Base-by-base conservation (phyloP, 2,888 invertebrate genomes). In the Gymnosoma rotundatum region DNA sequence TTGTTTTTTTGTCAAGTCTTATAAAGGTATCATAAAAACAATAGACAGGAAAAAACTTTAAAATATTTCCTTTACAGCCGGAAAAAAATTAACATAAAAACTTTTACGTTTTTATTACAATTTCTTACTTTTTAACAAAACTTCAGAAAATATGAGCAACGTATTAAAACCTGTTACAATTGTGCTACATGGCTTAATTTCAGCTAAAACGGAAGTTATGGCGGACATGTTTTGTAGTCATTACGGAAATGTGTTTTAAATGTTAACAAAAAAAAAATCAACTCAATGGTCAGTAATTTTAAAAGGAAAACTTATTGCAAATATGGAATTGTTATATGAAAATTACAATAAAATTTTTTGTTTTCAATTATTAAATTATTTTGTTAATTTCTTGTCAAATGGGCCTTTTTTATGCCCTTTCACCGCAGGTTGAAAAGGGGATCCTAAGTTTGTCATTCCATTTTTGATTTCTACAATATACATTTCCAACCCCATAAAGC, bases 181-280 rank as follows among this genome's bases (percentile, higher is more conserved):
- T 50, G 48, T 21, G 56, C 6, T 61, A 76, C 42, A 67, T 78
- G 54, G 56, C 50, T 61, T 58, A 74, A 78, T 67, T 32, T 70
- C 21, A 32, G 58, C 50, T 58, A 56, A 75, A 84, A 84, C 86
- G 86, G 86, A 86, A 80, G 69, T 80, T 58, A 58, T 78, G 64
- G 64, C 70, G 81, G 81, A 82, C 64, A 64, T 75, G 75, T 83
- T 78, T 56, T 38, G 20, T 61, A 48, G 52, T 48, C 21, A 18
- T 50, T 42, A 70, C 81, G 84, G 81, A 84, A 78, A 74, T 74
- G 84, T 78, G 21, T 66, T 78, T 75, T 70, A 81, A 82, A 76
- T 60, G 50, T 64, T 45, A 52, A 72, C 75, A 75, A 48, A 61
- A 52, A 18, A 18, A 52, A 32, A 32, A 5, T 32, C 2, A 32